Base-by-base conservation (phyloP, 2,797 vertebrate genomes). In the Bucorvus abyssinicus region DNA sequence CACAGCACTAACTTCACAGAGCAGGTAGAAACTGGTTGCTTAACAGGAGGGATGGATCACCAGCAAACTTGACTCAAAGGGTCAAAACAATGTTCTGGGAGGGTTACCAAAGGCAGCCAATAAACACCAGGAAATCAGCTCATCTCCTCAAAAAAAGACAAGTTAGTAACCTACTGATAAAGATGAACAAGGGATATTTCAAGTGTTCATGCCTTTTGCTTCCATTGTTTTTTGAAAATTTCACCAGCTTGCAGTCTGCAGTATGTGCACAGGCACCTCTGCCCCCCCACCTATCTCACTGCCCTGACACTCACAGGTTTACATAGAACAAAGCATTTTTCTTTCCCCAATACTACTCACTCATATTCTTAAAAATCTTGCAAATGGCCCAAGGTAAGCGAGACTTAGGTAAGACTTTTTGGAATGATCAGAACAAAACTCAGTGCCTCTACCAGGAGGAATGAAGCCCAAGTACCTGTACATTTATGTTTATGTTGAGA, bases 401-500 rank as follows among this genome's bases (percentile, higher is more conserved):
- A 19, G 38, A 40, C 38, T 40, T 40, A 40, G 38, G 38, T 40
- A 50, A 87, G 17, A 12, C 19, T 53, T n/a, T 57, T 50, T 61
- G 77, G 74, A 87, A 83, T 24, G 29, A 57, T 16, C 60, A 83
- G 29, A 52, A 53, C 64, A 65, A 13, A n/a, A 23, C 3, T 8
- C 34, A 74, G 47, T 0, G 3, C 42, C 21, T 0, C 2, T 20
- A 44, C 27, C 44, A 87, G 12, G 16, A 90, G 38, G 38, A 52
- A 75, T 23, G n/a, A 76, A 68, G 64, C 21, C 14, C 34, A 20
- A 55, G 59, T 98, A 99, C 99, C 98, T 99, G 99, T 50, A 99
- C 19, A 4, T 99, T 99, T 60, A 99, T 84, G 49, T 99, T 99
- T 65, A 98, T 1, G 3, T 98, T 98, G 78, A 98, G 97, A 94